Base-by-base conservation (phyloP, 2,113 vertebrate species). In the Cynocephalus volans region DNA sequence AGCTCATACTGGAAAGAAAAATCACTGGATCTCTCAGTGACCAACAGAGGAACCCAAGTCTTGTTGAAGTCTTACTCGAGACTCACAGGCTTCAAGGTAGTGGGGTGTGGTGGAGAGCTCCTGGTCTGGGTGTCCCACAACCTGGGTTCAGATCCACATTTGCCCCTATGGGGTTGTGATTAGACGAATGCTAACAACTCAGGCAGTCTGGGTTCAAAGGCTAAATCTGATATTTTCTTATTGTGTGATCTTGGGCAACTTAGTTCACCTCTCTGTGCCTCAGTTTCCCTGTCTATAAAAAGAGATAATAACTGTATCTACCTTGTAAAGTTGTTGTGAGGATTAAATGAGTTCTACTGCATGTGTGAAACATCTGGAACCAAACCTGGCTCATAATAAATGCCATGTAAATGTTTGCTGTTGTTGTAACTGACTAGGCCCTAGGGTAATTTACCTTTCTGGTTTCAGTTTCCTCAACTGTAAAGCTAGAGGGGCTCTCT, bases 221-320 rank as follows among this genome's bases (percentile, higher is more conserved):
- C 69, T 41, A 52, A 31, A 58, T 18, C 33, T 76, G 56, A 33
- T 72, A 54, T 85, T 88, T 88, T 83, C 76, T 72, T 8, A 28
- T 10, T 36, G 10, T 95, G 24, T 85, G 73, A 67, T n/a, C 52
- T 58, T 36, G 21, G 77, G 26, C 33, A 75, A 65, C 60, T 80
- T 62, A 56, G 50, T 79, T 95, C 23, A 81, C 31, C 41, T 54
- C 41, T 95, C 50, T 88, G 45, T 58, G 70, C 65, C 72, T 95
- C 65, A 31, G n/a, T 83, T 94, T 76, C 64, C 48, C 85, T 17
- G 58, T 33, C 56, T 89, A 5, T 54, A 50, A 90, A 58, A 80
- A 52, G 3, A 89, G 56, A 67, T 70, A 28, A 82, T 31, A 75
- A 24, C 3, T 62, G 15, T 50, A 19, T 28, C 33, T 60, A 88